Evolutionary conservation across 92 coral and sea anemone species (phyloP).

Genomic region (Siderastrea radians): DNA sequence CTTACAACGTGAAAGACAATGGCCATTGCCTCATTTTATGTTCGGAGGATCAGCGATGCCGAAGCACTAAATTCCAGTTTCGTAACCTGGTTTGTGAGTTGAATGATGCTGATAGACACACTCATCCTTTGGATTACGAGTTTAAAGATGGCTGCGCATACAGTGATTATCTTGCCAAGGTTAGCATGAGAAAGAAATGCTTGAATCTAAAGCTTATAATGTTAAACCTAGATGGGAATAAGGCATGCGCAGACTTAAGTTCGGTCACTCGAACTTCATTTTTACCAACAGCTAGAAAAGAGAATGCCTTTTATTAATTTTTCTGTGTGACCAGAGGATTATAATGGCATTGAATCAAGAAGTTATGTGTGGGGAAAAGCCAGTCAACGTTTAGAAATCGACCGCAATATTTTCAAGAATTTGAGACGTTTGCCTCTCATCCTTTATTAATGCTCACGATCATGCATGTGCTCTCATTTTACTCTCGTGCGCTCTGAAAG

Average conservation of each 20-base stretch:
- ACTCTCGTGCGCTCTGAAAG: too few species aligned
- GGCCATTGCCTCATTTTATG: neutral
- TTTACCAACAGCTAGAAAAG: too few species aligned
- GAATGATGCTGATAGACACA: constrained; percentile 13
- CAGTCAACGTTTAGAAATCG: too few species aligned
- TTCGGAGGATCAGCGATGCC: neutral
- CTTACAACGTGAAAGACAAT: neutral
- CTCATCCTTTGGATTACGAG: constrained; percentile 4
- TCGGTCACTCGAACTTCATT: neutral
- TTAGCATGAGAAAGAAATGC: neutral
- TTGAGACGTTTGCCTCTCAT: too few species aligned
- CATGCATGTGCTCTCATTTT: too few species aligned
- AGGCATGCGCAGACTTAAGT: neutral
- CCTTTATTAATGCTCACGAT: too few species aligned
- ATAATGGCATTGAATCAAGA: too few species aligned
- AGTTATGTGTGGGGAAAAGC: too few species aligned
- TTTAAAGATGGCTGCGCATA: neutral
- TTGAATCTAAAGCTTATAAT: neutral
- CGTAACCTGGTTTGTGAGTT: constrained; percentile 1
- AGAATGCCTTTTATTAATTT: too few species aligned
- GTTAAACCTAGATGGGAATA: neutral
- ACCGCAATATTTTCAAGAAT: too few species aligned
- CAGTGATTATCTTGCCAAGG: constrained; percentile 12
- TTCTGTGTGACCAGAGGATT: too few species aligned
- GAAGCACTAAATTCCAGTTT: constrained; percentile 8